Evolutionary conservation across 2,888 invertebrate genomes (phyloP).

Genomic region (Nycteola revayana): DNA sequence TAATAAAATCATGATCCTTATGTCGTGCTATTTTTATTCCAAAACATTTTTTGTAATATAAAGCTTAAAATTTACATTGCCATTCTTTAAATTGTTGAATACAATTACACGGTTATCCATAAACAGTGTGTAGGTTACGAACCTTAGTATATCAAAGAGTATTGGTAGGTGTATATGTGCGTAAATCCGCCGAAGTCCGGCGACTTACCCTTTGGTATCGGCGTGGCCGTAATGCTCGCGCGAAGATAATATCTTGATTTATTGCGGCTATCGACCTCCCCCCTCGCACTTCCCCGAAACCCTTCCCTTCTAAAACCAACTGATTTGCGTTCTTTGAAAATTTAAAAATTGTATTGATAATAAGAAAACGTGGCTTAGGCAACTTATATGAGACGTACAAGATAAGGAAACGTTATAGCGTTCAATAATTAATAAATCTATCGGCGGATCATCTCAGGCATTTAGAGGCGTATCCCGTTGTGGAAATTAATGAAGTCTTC

Average conservation of each 20-base stretch:
- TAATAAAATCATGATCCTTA: too few species aligned
- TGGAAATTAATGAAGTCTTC: constrained; percentile 79
- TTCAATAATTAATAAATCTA: constrained; percentile 74
- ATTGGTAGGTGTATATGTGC: constrained; percentile 9
- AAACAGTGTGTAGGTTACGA: too few species aligned
- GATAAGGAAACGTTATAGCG: constrained; percentile 48
- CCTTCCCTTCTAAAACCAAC: constrained; percentile 40
- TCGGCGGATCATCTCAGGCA: constrained; percentile 61
- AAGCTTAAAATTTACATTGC: too few species aligned
- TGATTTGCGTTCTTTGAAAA: constrained; percentile 32
- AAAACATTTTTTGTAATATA: too few species aligned
- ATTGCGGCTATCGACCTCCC: constrained; percentile 65
- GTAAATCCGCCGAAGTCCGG: constrained; percentile 38
- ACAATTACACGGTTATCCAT: too few species aligned
- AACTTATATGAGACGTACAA: constrained; percentile 1
- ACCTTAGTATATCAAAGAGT: too few species aligned
- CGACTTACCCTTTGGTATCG: constrained; percentile 66
- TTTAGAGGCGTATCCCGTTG: constrained; percentile 68
- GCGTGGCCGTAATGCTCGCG: constrained; percentile 61
- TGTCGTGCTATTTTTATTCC: too few species aligned
- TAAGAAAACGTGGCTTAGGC: constrained; percentile 21
- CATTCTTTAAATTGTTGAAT: too few species aligned
- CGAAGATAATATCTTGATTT: constrained; percentile 78
- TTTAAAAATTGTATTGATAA: constrained; percentile 25
- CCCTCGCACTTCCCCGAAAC: constrained; percentile 26